Percentiles rank a stretch among this genome's conserved stretches.
These are phyloP conservation scores for Nasua narica DNA, from an alignment of 2,797 vertebrate genomes.

Conservation along the genomic window DNA sequence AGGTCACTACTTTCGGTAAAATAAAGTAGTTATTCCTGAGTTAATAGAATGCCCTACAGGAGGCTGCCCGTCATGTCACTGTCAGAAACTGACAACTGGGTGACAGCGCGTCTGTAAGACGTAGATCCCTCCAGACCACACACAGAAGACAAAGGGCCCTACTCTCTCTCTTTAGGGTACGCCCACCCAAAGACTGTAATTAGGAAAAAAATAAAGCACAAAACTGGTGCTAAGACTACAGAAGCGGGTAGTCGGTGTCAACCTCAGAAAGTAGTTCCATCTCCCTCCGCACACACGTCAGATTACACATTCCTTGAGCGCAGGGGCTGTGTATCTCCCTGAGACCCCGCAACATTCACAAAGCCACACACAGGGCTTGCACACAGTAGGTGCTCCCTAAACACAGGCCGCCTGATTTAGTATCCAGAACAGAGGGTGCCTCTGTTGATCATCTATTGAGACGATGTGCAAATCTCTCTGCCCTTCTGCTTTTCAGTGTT, in stretches of 20 bases:
- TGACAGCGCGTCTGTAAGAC: not conserved
- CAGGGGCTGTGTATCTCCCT: accelerated
- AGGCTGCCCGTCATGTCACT: not conserved
- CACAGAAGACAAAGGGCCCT: not conserved
- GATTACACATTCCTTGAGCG: too few species aligned
- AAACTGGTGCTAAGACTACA: not conserved
- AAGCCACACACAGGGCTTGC: not conserved
- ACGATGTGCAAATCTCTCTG: not conserved
- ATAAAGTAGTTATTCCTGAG: not conserved
- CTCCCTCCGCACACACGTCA: accelerated
- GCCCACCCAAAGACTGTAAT: not conserved
- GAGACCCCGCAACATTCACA: too few species aligned
- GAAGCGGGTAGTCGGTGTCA: too few species aligned
- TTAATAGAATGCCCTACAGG: not conserved
- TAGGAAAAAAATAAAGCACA: not conserved
- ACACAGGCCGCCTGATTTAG: not conserved
- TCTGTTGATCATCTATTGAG: not conserved
- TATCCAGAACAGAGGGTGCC: not conserved
- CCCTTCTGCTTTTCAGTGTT: not conserved
- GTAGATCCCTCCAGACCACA: not conserved
- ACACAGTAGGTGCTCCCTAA: not conserved
- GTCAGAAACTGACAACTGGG: not conserved
- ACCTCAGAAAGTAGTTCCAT: not conserved
- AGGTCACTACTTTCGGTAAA: not conserved
- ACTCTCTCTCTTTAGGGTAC: not conserved